Evolutionary conservation across 2,888 invertebrate species (phyloP).

Genomic region (Aspidapion aeneum): DNA sequence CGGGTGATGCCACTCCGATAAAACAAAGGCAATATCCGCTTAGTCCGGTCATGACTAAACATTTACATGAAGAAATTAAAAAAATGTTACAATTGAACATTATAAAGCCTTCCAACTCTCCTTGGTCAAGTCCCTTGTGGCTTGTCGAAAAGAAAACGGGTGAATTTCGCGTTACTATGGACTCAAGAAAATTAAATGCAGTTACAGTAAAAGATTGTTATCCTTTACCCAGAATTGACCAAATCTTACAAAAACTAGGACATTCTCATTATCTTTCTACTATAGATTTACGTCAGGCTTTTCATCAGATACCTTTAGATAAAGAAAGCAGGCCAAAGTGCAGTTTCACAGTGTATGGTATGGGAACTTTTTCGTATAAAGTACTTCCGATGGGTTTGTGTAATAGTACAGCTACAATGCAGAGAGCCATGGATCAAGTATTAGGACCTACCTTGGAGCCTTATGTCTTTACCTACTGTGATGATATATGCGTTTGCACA

Average conservation of each 20-base stretch:
- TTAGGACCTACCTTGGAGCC: too few species aligned
- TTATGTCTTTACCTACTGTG: constrained; percentile 18
- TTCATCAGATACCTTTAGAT: constrained; percentile 32
- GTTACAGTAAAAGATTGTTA: too few species aligned
- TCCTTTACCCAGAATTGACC: too few species aligned
- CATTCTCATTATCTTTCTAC: constrained; percentile 35
- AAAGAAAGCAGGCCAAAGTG: constrained; percentile 10
- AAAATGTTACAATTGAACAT: constrained; percentile 8
- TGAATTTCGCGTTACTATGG: too few species aligned
- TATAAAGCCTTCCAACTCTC: constrained; percentile 28
- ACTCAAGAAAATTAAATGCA: too few species aligned
- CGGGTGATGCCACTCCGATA: constrained; percentile 8
- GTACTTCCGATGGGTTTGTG: constrained; percentile 18
- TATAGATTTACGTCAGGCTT: constrained; percentile 35
- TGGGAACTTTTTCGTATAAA: constrained; percentile 4
- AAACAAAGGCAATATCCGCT: constrained; percentile 14
- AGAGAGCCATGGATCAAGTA: constrained; percentile 18
- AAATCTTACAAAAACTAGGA: constrained; percentile 30
- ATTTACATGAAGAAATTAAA: constrained; percentile 6
- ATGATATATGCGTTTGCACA: constrained; percentile 16
- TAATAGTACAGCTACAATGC: constrained; percentile 15
- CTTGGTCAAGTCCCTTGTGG: constrained; percentile 32
- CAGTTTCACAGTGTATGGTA: constrained; percentile 20
- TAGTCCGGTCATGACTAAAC: constrained; percentile 6
- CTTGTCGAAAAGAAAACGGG: constrained; percentile 31